Evolutionary conservation across 37 sponge, comb jelly and placozoan species (phyloP), one percentile per base, ranked within the genome.

Genomic region (Crambe crambe): DNA sequence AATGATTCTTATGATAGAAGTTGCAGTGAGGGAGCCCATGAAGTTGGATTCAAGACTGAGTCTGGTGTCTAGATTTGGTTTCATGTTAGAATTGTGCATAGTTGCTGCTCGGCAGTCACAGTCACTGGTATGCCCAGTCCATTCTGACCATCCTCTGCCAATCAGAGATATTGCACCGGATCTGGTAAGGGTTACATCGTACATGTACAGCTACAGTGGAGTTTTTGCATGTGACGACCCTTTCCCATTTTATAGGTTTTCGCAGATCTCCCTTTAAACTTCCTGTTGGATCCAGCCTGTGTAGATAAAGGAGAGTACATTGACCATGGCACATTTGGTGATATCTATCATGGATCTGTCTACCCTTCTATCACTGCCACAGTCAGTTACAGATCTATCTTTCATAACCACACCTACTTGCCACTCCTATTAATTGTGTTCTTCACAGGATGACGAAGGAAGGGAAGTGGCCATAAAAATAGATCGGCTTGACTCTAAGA

Each of bases 381-480:
- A 3, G 89, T 89, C 37, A 78, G 84, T 36, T 38, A 27, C 54
- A 43, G 61, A 60, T 4, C 5, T 3, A 20, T 60, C 3, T 60
- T 60, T 60, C 61, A 60, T 60, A 22, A 60, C 17, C 54, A 51
- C 15, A 9, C 15, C 54, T 15, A 23, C 6, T 62, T 68, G 56
- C 3, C 6, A 5, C 21, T 47, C 3, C n/a, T 70, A 51, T 3
- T 42, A 36, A 5, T 73, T 21, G 23, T 81, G 73, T 40, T 31
- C 34, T 37, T 40, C 39, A 0, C 71, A 86, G 88, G 93, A 92
- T 73, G 80, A 75, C 58, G 87, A 87, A 32, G 95, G 91, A 20
- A 58, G 80, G 37, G 91, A 87, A 30, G 91, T 94, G 26, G 95
- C 91, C 18, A 90, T 94, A 26, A 94, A 94, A 82, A 79, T 90